Conservation (phyloP, 2,113 vertebrate species). For the Oplegnathus fasciatus region DNA sequence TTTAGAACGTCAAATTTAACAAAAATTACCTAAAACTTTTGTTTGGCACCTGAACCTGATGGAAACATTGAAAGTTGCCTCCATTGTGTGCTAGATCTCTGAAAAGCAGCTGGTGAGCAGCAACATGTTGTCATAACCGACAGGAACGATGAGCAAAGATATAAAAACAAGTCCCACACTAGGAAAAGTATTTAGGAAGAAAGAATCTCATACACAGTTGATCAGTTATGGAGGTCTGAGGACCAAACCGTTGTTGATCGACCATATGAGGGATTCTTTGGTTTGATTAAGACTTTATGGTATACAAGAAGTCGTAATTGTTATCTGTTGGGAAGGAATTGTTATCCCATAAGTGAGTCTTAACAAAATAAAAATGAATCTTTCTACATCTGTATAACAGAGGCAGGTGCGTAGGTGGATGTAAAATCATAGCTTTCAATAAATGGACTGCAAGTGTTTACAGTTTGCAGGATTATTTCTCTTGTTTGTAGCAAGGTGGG, state of each 20-base stretch:
- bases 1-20: neutral
- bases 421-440: neutral
- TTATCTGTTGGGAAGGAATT: neutral
- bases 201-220: neutral
- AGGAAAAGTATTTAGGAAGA: neutral
- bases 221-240: neutral
- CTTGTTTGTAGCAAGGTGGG: neutral
- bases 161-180: neutral
- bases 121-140: neutral
- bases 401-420: neutral
- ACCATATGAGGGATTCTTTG: neutral
- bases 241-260: neutral
- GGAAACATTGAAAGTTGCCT: neutral
- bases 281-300: neutral
- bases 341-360: neutral
- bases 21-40: neutral
- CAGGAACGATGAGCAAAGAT: neutral
- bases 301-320: neutral
- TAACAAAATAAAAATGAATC: neutral
- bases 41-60: constrained; percentile 33
- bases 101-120: neutral
- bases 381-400: neutral
- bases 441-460: neutral
- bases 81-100: neutral
- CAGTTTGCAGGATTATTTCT: neutral